Evolutionary conservation across 1,140 invertebrate genomes (phyloP).

Genomic region (Propsilocerus akamusi): DNA sequence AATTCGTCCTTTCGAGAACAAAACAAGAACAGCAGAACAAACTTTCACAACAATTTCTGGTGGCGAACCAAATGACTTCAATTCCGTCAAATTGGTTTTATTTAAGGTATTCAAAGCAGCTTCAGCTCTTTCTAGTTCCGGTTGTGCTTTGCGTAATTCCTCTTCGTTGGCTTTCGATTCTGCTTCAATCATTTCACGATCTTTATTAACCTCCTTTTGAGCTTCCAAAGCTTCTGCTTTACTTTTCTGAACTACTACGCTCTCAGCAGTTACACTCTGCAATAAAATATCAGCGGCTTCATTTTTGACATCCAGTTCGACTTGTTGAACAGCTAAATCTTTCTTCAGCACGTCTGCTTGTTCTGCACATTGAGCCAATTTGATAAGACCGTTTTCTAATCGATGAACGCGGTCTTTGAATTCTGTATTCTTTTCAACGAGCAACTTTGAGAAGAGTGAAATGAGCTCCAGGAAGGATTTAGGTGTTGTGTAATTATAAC

Average conservation of each 20-base stretch:
- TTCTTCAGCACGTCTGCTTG: conserved; percentile 46
- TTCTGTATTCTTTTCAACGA: conserved; percentile 57
- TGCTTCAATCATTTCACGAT: conserved; percentile 69
- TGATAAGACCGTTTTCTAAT: conserved; percentile 73
- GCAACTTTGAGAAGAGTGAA: conserved; percentile 63
- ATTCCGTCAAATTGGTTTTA: conserved; percentile 83
- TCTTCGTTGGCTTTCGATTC: conserved; percentile 74
- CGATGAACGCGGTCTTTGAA: conserved; percentile 59
- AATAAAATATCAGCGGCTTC: conserved; percentile 81
- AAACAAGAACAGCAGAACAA: conserved; percentile 67
- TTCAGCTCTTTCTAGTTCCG: conserved; percentile 70
- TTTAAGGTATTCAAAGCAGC: conserved; percentile 84
- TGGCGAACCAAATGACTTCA: conserved; percentile 81
- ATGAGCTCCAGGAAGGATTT: conserved; percentile 94
- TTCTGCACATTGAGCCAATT: conserved; percentile 59
- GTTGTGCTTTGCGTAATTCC: conserved; percentile 80
- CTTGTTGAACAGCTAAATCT: conserved; percentile 53
- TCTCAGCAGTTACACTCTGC: conserved; percentile 72
- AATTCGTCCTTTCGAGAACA: conserved; percentile 74
- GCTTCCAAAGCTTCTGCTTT: conserved; percentile 59
- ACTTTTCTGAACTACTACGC: conserved; percentile 73
- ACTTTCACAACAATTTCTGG: conserved; percentile 71
- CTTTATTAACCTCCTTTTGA: conserved; percentile 74
- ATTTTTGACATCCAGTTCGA: conserved; percentile 67
- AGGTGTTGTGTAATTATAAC: conserved; percentile 94